Percentiles rank a stretch among this genome's conserved stretches.
Evolutionary conservation across 2,797 vertebrate genomes (phyloP).

Genomic region (Poecilia picta): DNA sequence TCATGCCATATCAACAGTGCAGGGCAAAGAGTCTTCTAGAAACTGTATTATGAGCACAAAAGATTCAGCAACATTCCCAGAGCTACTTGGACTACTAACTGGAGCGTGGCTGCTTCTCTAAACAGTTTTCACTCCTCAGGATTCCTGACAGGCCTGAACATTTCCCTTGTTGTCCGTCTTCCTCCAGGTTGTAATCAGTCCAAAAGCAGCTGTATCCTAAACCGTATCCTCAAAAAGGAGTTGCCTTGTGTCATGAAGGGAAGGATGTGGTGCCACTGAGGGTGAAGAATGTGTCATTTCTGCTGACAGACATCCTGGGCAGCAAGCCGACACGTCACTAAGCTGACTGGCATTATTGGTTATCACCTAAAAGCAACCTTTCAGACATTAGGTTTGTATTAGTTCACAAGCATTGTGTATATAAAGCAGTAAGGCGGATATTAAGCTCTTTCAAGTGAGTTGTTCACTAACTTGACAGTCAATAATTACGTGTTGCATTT

Average conservation of each 20-base stretch:
- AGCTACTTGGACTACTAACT: slow-evolving; percentile 30
- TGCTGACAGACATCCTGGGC: slow-evolving; percentile 75
- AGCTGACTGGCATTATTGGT: slow-evolving; percentile 10
- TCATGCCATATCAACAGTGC: neutral
- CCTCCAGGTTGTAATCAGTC: slow-evolving; percentile 64
- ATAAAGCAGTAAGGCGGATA: neutral
- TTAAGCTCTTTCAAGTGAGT: neutral
- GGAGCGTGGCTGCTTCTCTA: slow-evolving; percentile 27
- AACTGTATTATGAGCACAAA: slow-evolving; percentile 15
- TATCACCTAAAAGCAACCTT: slow-evolving; percentile 17
- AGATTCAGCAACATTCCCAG: slow-evolving; percentile 17
- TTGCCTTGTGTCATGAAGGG: slow-evolving; percentile 58
- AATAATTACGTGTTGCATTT: neutral
- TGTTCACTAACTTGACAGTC: neutral
- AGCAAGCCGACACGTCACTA: slow-evolving; percentile 49
- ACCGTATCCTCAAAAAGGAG: slow-evolving; percentile 52
- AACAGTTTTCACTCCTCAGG: slow-evolving; percentile 28
- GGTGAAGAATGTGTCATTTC: slow-evolving; percentile 68
- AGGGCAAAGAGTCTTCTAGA: slow-evolving; percentile 7
- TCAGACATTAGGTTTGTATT: neutral
- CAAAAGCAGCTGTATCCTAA: slow-evolving; percentile 52
- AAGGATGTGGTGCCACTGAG: slow-evolving; percentile 76
- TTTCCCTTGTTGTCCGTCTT: slow-evolving; percentile 61
- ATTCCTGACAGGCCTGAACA: slow-evolving; percentile 40
- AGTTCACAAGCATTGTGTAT: neutral